Base-by-base conservation (phyloP, 2,888 invertebrate genomes). In the Parnassius mnemosyne region DNA sequence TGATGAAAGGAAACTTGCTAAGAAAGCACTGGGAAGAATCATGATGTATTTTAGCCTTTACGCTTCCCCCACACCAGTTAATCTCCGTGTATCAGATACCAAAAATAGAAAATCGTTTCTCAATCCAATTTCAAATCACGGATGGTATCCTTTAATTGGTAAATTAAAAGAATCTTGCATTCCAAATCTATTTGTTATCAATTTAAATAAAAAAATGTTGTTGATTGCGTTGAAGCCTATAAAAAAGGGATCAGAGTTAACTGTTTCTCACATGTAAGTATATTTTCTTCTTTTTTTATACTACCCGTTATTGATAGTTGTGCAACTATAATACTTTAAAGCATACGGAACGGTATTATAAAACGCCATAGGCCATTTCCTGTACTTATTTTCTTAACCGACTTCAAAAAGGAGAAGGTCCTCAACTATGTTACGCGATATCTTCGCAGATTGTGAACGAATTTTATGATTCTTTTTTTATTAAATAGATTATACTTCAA, bases 141-240 rank as follows among this genome's bases (percentile, higher is more conserved):
- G 71, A 20, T 63, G 65, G 13, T 78, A 69, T 57, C 60, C 74
- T 3, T 70, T 78, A 10, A 63, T 69, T 52, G 70, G 76, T 7
- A 77, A 77, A 67, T 16, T 79, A 42, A 69, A 65, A 42, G 64
- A 69, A 12, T 68, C 69, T 2, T 79, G 78, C 53, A 57, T 49
- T 2, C 68, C 77, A 0, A 79, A 79, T 66, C 56, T 66, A 2
- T 7, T 73, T 51, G 61, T 60, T 5, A 46, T 69, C 1, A 68
- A 68, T 16, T 51, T 74, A 0, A 70, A 72, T 47, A 67, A 75
- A 10, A 65, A 66, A 55, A 54, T 71, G 10, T 71, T 67, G 7
- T 63, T 77, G 16, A 64, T 77, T 16, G 74, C 78, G 0, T 2
- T 72, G 0, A 60, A 66, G 53, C 70, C 75, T 3, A 72, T 79